phyloP scores from a whole-genome alignment of 1,140 invertebrate species.

The Planococcus citri region DNA sequence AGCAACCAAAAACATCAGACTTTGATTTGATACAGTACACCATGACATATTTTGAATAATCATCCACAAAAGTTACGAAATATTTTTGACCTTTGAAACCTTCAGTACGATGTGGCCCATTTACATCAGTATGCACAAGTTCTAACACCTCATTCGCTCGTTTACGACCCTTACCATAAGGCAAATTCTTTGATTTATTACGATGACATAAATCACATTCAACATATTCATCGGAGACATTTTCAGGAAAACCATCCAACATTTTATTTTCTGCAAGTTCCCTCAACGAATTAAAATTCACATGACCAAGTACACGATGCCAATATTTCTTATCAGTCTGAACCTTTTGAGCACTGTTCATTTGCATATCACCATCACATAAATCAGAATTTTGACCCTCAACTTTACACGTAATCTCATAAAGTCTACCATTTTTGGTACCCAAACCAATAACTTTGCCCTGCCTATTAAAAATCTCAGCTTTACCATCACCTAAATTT shows the following conservation, averaged over 20 bases:
- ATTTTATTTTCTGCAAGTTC: constrained; percentile 22
- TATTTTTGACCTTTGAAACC: constrained; percentile 28
- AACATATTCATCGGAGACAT: not conserved
- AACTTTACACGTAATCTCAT: not conserved
- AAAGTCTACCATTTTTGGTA: not conserved
- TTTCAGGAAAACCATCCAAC: not conserved
- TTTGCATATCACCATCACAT: too few species aligned
- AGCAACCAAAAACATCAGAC: constrained; percentile 24
- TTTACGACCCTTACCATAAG: constrained; percentile 22
- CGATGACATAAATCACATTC: constrained; percentile 26
- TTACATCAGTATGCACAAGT: constrained; percentile 29
- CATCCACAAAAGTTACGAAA: constrained; percentile 30
- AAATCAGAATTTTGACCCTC: not conserved
- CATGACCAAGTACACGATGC: constrained; percentile 26
- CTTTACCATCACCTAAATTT: constrained; percentile 23
- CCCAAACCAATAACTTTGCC: not conserved
- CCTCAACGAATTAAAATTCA: constrained; percentile 26
- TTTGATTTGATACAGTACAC: constrained; percentile 26
- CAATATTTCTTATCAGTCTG: constrained; percentile 9
- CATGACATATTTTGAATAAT: constrained; percentile 29
- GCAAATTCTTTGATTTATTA: constrained; percentile 26
- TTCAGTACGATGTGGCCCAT: constrained; percentile 22
- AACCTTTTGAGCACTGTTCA: not conserved
- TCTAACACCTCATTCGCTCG: constrained; percentile 25
- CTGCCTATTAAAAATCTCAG: not conserved